A percentile compares a stretch with the other conserved stretches of the same genome.
Evolutionary conservation across 35 echinoderm and acorn worm species (phyloP).

Genomic region (Ptychodera flava): DNA sequence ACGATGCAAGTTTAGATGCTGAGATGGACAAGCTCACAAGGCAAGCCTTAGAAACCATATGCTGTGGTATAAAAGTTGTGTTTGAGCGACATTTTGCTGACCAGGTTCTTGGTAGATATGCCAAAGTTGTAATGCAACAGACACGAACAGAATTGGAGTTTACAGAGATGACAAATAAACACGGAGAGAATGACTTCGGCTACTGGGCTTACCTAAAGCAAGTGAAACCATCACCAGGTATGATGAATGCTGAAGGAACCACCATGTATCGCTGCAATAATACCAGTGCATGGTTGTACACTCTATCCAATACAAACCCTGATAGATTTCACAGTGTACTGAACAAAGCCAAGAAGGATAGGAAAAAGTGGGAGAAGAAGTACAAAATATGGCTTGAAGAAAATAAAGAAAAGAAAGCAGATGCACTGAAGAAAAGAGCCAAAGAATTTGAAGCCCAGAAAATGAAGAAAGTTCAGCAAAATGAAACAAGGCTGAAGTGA

Average conservation of each 20-base stretch:
- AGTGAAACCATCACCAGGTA: background rate
- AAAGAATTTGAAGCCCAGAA: too few species aligned
- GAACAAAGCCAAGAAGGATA: background rate
- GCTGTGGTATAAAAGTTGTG: background rate
- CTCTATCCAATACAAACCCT: background rate
- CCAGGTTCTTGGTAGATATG: too few species aligned
- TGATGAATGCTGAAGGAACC: slow-evolving; percentile 10
- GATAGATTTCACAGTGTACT: background rate
- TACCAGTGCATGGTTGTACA: slow-evolving; percentile 3
- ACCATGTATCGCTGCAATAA: background rate
- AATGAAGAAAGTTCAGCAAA: too few species aligned
- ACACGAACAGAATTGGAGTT: background rate
- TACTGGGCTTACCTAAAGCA: slow-evolving; percentile 7
- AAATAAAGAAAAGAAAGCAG: slow-evolving; percentile 3
- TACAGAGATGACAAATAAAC: slow-evolving; percentile 6
- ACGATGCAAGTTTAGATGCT: background rate
- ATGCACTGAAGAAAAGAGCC: too few species aligned
- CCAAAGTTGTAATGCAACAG: background rate
- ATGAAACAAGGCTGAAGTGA: too few species aligned
- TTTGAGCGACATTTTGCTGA: background rate
- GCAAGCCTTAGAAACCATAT: background rate
- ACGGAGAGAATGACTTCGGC: slow-evolving; percentile 24
- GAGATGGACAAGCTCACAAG: background rate
- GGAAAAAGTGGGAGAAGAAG: background rate
- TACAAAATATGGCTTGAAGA: background rate